Evolutionary conservation across 1,140 invertebrate genomes (phyloP), one percentile per base, ranked within the genome.

Genomic region (Drosophila nasuta): DNA sequence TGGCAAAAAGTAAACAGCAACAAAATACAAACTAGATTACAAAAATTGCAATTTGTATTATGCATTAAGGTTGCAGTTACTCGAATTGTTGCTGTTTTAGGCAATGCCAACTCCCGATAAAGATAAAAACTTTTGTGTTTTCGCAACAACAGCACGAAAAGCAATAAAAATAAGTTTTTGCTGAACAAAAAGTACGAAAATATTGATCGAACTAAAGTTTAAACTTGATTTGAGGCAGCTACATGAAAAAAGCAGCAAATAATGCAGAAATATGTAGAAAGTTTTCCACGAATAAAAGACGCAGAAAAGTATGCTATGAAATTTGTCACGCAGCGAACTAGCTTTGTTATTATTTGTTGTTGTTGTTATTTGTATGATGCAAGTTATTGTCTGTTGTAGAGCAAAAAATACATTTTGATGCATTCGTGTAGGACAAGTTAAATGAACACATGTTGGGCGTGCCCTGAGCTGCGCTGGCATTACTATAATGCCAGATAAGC

Each of bases 391-490:
- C 49, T 67, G 62, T 51, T 58, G 78, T 60, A 62, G 57, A 45
- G 15, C 38, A 63, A 28, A 62, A 65, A 25, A 25, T 25, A 66
- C 77, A 80, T 86, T 78, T 65, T 75, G 77, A 77, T 82, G 73
- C 79, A 79, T 74, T 77, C 68, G 59, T 87, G 83, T 83, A 69
- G 65, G 70, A 87, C 83, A 88, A 82, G 80, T 68, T 66, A 77
- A 77, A 88, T 87, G 74, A 87, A 83, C 83, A 38, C 35, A 88
- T 83, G 83, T 81, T 86, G 60, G 58, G 48, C 17, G 59, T 65
- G 51, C 20, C 57, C 43, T 17, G 28, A 43, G 35, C 48, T 49
- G 15, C 64, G 10, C 48, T 51, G 35, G 54, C 52, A 75, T 56
- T 71, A 64, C 35, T 54, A 63, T 64, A 75, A 59, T 69, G 48